Evolutionary conservation across 1,140 invertebrate genomes (phyloP), one percentile per base, ranked within the genome.

Genomic region (Reticulitermes speratus): DNA sequence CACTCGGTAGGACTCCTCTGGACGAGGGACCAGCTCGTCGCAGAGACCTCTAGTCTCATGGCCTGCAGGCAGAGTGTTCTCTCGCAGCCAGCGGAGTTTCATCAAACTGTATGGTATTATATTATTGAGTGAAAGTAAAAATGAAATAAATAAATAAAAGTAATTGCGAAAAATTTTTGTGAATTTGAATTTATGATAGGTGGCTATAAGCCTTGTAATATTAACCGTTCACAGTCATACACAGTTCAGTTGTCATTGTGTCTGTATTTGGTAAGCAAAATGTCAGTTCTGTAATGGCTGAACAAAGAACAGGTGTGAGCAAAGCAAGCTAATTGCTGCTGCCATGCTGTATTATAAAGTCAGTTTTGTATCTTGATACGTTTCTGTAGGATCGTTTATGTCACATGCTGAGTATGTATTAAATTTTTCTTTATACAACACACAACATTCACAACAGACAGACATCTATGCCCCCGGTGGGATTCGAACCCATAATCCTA

Each of bases 91-190:
- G n/a, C 44, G 65, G 65, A 44, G 69, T 81, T 69, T 84, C 65
- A 87, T n/a, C 44, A 85, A 85, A 85, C 65, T 84, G 86, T 84
- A 84, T 81, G 19, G 38, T 86, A 82, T 87, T 25, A 59, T 84
- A 84, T 84, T 87, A 83, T 84, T n/a, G 83, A 87, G 83, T 86
- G 86, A 87, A 55, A 85, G 38, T 65, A 87, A 82, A 44, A n/a
- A 84, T n/a, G n/a, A n/a, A n/a, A n/a, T n/a, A n/a, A n/a, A n/a
- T n/a, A n/a, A 84, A 55, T 21, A 84, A 84, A 48, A 44, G 44
- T 44, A 69, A 85, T 85, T 85, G 44, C 38, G 38, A 69, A 59
- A n/a, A 69, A 38, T 32, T 55, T 55, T 48, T 75, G 32, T 82
- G 75, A 75, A 85, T 44, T 69, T 69, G 55, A 44, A 85, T 44